Percentiles rank a stretch among this genome's conserved stretches.
phyloP scores from a whole-genome alignment of 1,140 invertebrate genomes.

The Heterodera carotae region DNA sequence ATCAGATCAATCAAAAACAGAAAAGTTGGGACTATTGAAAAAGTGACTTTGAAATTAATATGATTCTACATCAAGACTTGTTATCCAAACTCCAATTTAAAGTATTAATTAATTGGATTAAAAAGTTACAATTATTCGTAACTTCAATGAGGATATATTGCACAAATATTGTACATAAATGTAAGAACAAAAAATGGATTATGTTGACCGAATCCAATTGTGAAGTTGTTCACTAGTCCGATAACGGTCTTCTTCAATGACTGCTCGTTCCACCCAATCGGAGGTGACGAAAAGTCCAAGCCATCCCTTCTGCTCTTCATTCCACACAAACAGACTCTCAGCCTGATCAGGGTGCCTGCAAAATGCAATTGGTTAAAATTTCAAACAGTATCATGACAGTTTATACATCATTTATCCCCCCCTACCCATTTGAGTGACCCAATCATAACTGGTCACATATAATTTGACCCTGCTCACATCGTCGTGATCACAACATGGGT shows the following conservation, averaged over 20 bases:
- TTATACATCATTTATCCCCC: too few relatives aligned
- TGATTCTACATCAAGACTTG: too few relatives aligned
- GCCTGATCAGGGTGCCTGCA: slow-evolving; percentile 37
- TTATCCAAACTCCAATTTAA: too few relatives aligned
- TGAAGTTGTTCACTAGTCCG: slow-evolving; percentile 25
- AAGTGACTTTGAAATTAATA: too few relatives aligned
- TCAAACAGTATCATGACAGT: background rate
- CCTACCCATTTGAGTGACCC: too few relatives aligned
- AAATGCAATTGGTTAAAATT: background rate
- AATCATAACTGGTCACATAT: too few relatives aligned
- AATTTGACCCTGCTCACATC: slow-evolving; percentile 47
- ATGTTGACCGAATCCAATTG: slow-evolving; percentile 17
- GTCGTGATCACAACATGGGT: slow-evolving; percentile 45
- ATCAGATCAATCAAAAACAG: too few relatives aligned
- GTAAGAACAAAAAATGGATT: background rate
- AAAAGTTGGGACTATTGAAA: too few relatives aligned
- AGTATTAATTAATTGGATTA: too few relatives aligned
- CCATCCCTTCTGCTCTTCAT: slow-evolving; percentile 39
- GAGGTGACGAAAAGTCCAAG: slow-evolving; percentile 32
- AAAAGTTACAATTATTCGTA: too few relatives aligned
- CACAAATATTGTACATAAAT: too few relatives aligned
- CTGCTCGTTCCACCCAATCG: slow-evolving; percentile 47
- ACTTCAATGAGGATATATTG: too few relatives aligned
- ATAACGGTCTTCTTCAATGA: slow-evolving; percentile 47
- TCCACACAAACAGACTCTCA: slow-evolving; percentile 39